Percentiles rank a stretch among this genome's conserved stretches.
Evolutionary conservation across 1,140 invertebrate species (phyloP).

Genomic region (Pristionchus pacificus): DNA sequence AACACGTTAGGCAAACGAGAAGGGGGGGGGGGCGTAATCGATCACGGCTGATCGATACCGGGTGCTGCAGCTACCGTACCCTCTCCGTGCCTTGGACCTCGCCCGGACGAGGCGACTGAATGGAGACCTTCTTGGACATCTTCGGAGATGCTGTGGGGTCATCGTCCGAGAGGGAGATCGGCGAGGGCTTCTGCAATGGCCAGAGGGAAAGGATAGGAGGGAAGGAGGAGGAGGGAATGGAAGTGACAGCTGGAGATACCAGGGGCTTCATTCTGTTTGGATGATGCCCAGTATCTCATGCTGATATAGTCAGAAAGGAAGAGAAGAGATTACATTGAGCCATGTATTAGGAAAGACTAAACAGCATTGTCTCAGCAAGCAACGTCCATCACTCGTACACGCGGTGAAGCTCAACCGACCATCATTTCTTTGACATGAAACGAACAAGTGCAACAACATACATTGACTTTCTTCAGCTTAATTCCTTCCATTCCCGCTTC

Average conservation of each 20-base stretch:
- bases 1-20: background rate
- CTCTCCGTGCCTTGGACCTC: background rate
- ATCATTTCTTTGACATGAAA: background rate
- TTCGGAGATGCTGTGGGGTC: constrained; percentile 16
- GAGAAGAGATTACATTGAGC: too few species aligned
- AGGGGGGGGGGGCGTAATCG: background rate
- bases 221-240: background rate
- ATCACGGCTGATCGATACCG: too few species aligned
- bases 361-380: too few species aligned
- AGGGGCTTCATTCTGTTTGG: background rate
- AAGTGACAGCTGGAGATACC: background rate
- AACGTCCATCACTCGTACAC: too few species aligned
- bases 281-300: too few species aligned
- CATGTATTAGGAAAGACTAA: too few species aligned
- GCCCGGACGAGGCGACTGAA: background rate
- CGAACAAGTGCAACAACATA: background rate
- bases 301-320: too few species aligned
- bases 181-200: background rate
- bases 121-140: constrained; percentile 1
- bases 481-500: too few species aligned
- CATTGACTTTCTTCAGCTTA: constrained; percentile 1
- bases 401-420: too few species aligned
- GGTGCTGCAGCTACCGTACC: background rate
- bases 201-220: background rate
- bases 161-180: too few species aligned